A percentile compares a stretch with the other conserved stretches of the same genome.
These are phyloP conservation scores for Chauna torquata DNA, from an alignment of 2,113 vertebrate species.

Conservation along the genomic window DNA sequence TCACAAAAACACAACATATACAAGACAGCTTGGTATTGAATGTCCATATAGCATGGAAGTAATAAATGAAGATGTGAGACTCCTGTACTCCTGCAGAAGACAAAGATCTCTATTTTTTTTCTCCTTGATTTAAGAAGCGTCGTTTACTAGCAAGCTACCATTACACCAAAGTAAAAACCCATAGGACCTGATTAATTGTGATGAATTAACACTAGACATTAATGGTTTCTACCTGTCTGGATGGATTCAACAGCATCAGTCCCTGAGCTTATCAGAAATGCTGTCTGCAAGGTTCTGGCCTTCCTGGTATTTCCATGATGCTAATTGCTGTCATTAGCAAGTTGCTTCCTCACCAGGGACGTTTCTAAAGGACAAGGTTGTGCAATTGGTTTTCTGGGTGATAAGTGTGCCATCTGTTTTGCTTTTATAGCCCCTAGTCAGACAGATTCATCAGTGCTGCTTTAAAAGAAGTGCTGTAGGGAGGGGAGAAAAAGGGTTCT, in stretches of 20 bases:
- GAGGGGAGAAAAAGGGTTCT: background rate
- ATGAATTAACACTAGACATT: slow-evolving; percentile 20
- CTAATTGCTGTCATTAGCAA: slow-evolving; percentile 46
- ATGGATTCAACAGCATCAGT: background rate
- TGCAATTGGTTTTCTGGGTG: slow-evolving; percentile 1
- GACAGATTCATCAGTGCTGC: background rate
- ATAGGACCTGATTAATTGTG: background rate
- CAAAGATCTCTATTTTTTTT: background rate
- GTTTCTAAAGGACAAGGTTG: slow-evolving; percentile 23
- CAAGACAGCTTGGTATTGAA: background rate
- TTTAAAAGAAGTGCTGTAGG: background rate
- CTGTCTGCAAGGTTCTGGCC: slow-evolving; percentile 2
- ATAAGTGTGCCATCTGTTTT: slow-evolving; percentile 63
- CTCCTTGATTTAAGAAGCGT: background rate
- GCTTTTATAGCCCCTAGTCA: slow-evolving; percentile 4
- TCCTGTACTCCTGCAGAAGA: background rate
- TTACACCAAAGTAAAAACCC: background rate
- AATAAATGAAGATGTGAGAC: background rate
- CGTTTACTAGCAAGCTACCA: background rate
- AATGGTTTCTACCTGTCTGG: background rate
- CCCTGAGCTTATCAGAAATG: slow-evolving; percentile 1
- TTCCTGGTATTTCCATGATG: slow-evolving; percentile 24
- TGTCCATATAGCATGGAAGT: background rate
- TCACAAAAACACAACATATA: background rate
- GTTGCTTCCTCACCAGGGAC: slow-evolving; percentile 21